Evolutionary conservation across 2,797 vertebrate genomes (phyloP).

Genomic region (Argya squamiceps): DNA sequence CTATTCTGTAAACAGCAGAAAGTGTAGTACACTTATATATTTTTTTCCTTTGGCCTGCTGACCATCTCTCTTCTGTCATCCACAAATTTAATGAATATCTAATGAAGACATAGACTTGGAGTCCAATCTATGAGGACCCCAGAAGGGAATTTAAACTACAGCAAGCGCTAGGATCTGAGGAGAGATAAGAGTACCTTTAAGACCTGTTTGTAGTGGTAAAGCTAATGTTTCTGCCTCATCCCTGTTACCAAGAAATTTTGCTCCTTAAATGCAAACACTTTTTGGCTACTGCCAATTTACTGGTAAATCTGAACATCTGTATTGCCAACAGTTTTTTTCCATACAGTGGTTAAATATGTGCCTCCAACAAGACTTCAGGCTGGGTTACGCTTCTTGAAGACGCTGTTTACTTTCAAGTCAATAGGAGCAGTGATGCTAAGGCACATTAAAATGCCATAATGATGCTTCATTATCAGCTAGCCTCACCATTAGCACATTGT

Average conservation of each 20-base stretch:
- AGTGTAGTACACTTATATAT: background rate
- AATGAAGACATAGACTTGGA: background rate
- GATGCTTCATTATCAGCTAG: background rate
- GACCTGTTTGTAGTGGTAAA: background rate
- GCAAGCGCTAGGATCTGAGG: background rate
- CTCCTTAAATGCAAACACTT: background rate
- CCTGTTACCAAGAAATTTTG: background rate
- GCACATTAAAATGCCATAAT: background rate
- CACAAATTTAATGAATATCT: background rate
- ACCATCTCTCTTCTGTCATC: background rate
- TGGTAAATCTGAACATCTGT: background rate
- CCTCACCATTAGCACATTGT: background rate
- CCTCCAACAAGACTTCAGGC: background rate
- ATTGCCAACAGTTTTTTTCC: background rate
- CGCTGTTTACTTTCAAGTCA: background rate
- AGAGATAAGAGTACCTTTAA: background rate
- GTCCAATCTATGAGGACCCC: background rate
- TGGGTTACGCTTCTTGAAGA: background rate
- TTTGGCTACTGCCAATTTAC: background rate
- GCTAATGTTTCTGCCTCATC: background rate
- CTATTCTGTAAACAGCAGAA: background rate
- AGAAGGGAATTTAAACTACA: background rate
- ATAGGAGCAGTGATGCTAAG: background rate
- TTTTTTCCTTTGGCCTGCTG: background rate
- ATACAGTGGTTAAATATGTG: background rate